phyloP scores from a whole-genome alignment of 1,140 invertebrate species.

The Pseudomyrmex dendroicus region DNA sequence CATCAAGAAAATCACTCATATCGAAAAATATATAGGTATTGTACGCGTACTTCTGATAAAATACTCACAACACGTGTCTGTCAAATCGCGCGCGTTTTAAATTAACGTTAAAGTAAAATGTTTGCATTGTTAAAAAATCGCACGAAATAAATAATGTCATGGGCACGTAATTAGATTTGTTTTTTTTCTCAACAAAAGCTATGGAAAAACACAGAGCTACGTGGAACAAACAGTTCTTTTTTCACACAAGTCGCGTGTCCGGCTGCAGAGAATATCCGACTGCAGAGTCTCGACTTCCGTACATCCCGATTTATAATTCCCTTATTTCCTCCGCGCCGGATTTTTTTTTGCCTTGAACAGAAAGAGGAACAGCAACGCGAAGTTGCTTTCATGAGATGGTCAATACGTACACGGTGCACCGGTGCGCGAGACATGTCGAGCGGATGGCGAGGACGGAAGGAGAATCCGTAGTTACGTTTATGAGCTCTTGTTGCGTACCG shows the following conservation, averaged over 20 bases:
- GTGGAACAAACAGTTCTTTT: too few species aligned
- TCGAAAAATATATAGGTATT: too few species aligned
- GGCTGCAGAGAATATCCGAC: neutral
- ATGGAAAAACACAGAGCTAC: too few species aligned
- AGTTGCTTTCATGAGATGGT: neutral
- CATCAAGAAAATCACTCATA: neutral
- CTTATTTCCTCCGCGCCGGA: neutral
- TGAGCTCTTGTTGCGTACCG: constrained; percentile 48
- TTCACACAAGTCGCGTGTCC: neutral
- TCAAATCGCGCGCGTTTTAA: too few species aligned
- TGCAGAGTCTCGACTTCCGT: neutral
- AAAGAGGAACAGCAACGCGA: neutral
- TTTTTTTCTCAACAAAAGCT: too few species aligned
- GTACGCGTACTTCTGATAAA: too few species aligned
- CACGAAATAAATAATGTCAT: neutral
- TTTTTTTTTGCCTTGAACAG: neutral
- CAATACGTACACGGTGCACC: constrained; percentile 6
- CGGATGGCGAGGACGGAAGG: constrained; percentile 1
- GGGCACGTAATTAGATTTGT: neutral
- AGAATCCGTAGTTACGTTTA: constrained; percentile 24
- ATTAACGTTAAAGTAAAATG: too few species aligned
- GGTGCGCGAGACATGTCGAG: neutral
- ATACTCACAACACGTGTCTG: too few species aligned
- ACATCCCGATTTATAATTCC: constrained; percentile 13
- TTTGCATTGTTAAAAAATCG: constrained; percentile 5